Percentiles rank a stretch among this genome's conserved stretches.
Evolutionary conservation across 2,888 invertebrate species (phyloP).

Genomic region (Zonitis immaculata): DNA sequence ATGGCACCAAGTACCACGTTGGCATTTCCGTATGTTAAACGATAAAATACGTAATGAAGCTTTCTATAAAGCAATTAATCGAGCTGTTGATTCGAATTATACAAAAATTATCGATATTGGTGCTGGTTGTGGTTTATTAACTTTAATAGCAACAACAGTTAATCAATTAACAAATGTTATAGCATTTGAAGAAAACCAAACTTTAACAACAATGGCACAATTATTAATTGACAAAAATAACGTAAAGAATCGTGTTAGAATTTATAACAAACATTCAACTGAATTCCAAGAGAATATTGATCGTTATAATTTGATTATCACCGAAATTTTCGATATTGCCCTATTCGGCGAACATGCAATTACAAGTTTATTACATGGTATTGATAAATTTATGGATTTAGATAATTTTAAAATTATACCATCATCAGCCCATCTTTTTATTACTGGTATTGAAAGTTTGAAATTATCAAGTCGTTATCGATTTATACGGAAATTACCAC

Average conservation of each 20-base stretch:
- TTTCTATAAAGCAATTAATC: slow-evolving; percentile 52
- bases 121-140: slow-evolving; percentile 70
- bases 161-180: slow-evolving; percentile 51
- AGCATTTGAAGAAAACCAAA: slow-evolving; percentile 64
- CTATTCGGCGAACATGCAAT: slow-evolving; percentile 72
- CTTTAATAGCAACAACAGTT: slow-evolving; percentile 57
- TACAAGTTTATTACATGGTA: slow-evolving; percentile 64
- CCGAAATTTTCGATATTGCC: slow-evolving; percentile 77
- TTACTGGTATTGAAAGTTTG: slow-evolving; percentile 58
- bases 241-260: slow-evolving; percentile 52
- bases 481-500: slow-evolving; percentile 28
- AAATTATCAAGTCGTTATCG: slow-evolving; percentile 47
- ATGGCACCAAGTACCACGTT: slow-evolving; percentile 66
- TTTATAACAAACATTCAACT: slow-evolving; percentile 52
- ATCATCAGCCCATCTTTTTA: slow-evolving; percentile 57
- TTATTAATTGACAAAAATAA: slow-evolving; percentile 53
- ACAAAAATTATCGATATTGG: slow-evolving; percentile 69
- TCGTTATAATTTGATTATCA: slow-evolving; percentile 57
- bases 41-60: slow-evolving; percentile 67
- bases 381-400: slow-evolving; percentile 54
- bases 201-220: slow-evolving; percentile 52
- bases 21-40: slow-evolving; percentile 83
- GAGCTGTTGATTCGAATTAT: slow-evolving; percentile 37
- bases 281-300: slow-evolving; percentile 46
- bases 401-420: slow-evolving; percentile 57